phyloP scores from a whole-genome alignment of 2,888 invertebrate species.

The Diplolepis rosae region DNA sequence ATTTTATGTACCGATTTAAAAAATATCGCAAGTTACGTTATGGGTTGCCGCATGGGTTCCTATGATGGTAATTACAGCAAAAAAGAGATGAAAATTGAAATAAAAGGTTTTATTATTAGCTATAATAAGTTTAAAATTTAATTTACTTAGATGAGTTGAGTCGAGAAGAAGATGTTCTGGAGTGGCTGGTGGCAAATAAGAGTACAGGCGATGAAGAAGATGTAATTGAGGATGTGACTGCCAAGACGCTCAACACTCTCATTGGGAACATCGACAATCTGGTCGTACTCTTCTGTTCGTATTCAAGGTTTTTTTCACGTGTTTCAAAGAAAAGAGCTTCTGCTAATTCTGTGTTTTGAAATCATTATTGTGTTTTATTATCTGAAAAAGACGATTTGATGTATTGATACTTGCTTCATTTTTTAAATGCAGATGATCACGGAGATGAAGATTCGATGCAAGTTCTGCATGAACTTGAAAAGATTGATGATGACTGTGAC shows the following conservation, averaged over 20 bases:
- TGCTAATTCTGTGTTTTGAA: not conserved
- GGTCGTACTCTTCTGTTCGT: slow-evolving; percentile 94
- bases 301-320: slow-evolving; percentile 48
- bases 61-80: too few species aligned
- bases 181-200: slow-evolving; percentile 95
- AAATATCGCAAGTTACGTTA: too few species aligned
- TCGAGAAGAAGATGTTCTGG: slow-evolving; percentile 92
- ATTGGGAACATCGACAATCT: slow-evolving; percentile 93
- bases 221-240: slow-evolving; percentile 94
- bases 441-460: slow-evolving; percentile 92
- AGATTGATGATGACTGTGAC: slow-evolving; percentile 95
- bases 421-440: slow-evolving; percentile 83
- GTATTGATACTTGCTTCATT: slow-evolving; percentile 30
- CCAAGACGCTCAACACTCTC: slow-evolving; percentile 89
- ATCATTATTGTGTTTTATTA: too few species aligned
- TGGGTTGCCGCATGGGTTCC: too few species aligned
- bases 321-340: not conserved
- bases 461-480: slow-evolving; percentile 89
- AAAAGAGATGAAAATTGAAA: too few species aligned
- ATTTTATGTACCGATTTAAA: too few species aligned
- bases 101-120: not conserved
- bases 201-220: slow-evolving; percentile 95
- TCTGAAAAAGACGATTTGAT: not conserved
- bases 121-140: not conserved
- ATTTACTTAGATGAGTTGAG: slow-evolving; percentile 85